Evolutionary conservation across 2,888 invertebrate genomes (phyloP).

Genomic region (Ormyrus labotus): DNA sequence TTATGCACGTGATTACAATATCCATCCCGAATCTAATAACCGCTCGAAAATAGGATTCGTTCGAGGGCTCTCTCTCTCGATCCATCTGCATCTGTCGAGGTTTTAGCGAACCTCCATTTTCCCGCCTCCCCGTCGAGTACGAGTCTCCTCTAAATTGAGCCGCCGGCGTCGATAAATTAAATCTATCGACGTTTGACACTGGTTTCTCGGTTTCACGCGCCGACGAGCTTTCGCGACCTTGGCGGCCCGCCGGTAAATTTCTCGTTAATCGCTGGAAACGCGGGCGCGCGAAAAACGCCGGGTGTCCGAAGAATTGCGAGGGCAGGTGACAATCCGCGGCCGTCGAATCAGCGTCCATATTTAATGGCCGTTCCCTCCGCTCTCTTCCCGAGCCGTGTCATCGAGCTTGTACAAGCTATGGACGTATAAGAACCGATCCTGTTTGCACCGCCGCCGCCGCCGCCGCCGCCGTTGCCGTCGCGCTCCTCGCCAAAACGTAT

Average conservation of each 20-base stretch:
- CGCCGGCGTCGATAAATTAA: slow-evolving; percentile 47
- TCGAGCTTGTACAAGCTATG: slow-evolving; percentile 13
- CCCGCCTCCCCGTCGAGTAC: slow-evolving; percentile 10
- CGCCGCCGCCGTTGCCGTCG: not conserved
- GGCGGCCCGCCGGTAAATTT: slow-evolving; percentile 21
- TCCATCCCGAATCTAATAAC: slow-evolving; percentile 67
- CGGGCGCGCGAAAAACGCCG: not conserved
- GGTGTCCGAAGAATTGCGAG: not conserved
- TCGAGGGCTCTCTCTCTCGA: slow-evolving; percentile 58
- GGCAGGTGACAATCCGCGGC: slow-evolving; percentile 72
- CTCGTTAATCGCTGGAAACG: not conserved
- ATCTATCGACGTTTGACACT: slow-evolving; percentile 45
- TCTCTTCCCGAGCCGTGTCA: slow-evolving; percentile 33
- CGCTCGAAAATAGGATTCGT: slow-evolving; percentile 60
- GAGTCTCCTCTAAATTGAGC: slow-evolving; percentile 12
- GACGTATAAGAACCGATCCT: slow-evolving; percentile 5
- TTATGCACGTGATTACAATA: slow-evolving; percentile 71
- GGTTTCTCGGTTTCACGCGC: slow-evolving; percentile 55
- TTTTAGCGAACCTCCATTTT: slow-evolving; percentile 1
- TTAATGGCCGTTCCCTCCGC: slow-evolving; percentile 66
- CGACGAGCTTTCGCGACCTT: slow-evolving; percentile 27
- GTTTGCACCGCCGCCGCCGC: slow-evolving; percentile 51
- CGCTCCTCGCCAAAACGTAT: slow-evolving; percentile 46
- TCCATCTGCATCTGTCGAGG: slow-evolving; percentile 63
- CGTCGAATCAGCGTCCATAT: slow-evolving; percentile 75